phyloP scores from a whole-genome alignment of 2,888 invertebrate species.

The Apantesis nais region DNA sequence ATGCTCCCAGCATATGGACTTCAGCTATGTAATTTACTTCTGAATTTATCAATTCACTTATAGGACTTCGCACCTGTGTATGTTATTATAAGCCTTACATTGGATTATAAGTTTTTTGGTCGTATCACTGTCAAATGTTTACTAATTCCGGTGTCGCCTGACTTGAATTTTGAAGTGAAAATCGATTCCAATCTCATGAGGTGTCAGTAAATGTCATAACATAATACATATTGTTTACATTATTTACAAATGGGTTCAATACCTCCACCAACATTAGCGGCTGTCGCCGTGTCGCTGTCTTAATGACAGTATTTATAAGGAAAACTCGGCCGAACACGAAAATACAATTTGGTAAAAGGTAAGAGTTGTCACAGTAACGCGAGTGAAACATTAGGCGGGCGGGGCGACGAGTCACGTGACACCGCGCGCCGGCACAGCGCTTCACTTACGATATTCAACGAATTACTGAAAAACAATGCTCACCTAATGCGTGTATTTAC shows the following conservation, averaged over 20 bases:
- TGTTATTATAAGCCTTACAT: slow-evolving; percentile 33
- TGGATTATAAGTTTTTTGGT: slow-evolving; percentile 30
- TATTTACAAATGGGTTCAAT: slow-evolving; percentile 73
- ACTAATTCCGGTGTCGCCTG: slow-evolving; percentile 15
- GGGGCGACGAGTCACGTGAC: slow-evolving; percentile 63
- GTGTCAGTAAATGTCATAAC: slow-evolving; percentile 63
- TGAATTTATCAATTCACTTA: slow-evolving; percentile 57
- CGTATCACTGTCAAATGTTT: slow-evolving; percentile 17
- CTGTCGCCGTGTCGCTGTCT: slow-evolving; percentile 79
- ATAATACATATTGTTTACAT: slow-evolving; percentile 71
- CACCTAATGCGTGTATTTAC: slow-evolving; percentile 59
- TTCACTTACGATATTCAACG: slow-evolving; percentile 58
- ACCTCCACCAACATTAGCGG: slow-evolving; percentile 78
- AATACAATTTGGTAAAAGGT: slow-evolving; percentile 85
- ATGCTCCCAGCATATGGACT: slow-evolving; percentile 64
- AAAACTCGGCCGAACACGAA: slow-evolving; percentile 83
- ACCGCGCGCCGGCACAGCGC: slow-evolving; percentile 50
- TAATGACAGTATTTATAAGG: slow-evolving; percentile 86
- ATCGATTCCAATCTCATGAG: slow-evolving; percentile 51
- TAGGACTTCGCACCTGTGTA: slow-evolving; percentile 30
- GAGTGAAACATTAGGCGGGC: slow-evolving; percentile 79
- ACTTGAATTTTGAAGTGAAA: slow-evolving; percentile 36
- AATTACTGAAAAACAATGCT: slow-evolving; percentile 66
- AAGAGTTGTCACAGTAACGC: slow-evolving; percentile 82
- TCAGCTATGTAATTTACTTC: slow-evolving; percentile 56